These are phyloP conservation scores for Hyposoter didymator DNA, from an alignment of 2,888 invertebrate species.

Conservation along the genomic window DNA sequence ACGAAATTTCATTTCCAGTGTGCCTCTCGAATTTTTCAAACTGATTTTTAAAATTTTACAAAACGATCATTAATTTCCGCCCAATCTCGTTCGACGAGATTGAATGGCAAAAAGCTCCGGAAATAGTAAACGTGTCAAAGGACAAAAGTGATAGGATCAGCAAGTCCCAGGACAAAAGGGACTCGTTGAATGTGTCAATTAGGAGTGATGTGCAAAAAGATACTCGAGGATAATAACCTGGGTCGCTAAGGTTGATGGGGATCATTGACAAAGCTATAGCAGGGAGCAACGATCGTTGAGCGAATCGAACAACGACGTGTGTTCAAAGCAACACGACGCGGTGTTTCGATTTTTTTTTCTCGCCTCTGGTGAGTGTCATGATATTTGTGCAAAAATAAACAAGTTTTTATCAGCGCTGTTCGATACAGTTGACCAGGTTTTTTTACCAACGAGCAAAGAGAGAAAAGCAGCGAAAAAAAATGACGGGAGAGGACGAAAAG, in stretches of 20 bases:
- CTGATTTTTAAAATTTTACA: too few relatives aligned
- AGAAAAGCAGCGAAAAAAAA: background rate
- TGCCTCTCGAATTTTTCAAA: too few relatives aligned
- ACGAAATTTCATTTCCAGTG: too few relatives aligned
- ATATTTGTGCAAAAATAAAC: constrained; percentile 28
- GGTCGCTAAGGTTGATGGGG: background rate
- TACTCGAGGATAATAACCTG: background rate
- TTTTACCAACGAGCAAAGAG: constrained; percentile 1
- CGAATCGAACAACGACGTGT: constrained; percentile 6
- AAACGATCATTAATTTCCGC: background rate
- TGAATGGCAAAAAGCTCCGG: background rate
- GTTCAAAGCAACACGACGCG: background rate
- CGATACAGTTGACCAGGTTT: constrained; percentile 22
- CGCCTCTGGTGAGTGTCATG: background rate
- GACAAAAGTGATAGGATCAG: background rate
- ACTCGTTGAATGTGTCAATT: constrained; percentile 31
- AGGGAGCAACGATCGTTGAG: constrained; percentile 17
- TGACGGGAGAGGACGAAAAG: background rate
- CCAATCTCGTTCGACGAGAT: background rate
- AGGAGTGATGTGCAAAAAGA: constrained; percentile 1
- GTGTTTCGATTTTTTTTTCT: background rate
- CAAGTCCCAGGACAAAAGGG: background rate
- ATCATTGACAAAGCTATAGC: constrained; percentile 4
- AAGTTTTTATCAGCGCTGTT: constrained; percentile 35
- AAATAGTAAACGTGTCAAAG: background rate